Evolutionary conservation across 2,888 invertebrate species (phyloP), one percentile per base, ranked within the genome.

Genomic region (Stictocephala bisonia): DNA sequence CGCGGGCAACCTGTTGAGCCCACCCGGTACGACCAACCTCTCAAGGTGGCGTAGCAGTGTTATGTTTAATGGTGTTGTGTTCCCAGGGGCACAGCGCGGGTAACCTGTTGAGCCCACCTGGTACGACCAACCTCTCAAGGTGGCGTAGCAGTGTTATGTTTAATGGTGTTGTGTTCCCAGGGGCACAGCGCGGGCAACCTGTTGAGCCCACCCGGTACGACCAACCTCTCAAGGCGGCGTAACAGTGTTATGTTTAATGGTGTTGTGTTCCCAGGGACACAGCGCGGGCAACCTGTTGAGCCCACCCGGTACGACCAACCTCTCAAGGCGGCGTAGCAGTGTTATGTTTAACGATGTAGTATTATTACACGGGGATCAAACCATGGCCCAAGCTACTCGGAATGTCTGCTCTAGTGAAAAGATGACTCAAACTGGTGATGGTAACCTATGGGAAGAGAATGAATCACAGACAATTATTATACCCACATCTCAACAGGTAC

Each of bases 211-310:
- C 92, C 93, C 29, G 89, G 90, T 68, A 86, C 89, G 72, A 89
- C 91, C 35, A 79, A 77, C 66, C 74, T 77, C 64, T 76, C 76
- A 48, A 87, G 91, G 18, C 88, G 94, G 18, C 87, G 93, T 29
- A 94, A 94, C 44, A 93, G 93, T 77, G 95, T 95, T 75, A 94
- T 94, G 93, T 95, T 95, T 85, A 94, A 93, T 81, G 94, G 94
- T 82, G 92, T 93, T 35, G 91, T 94, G n/a, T 86, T 94, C 48
- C 11, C 56, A 72, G 72, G 56, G 56, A 11, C 68, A 50, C 26
- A 58, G 41, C 1, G 53, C 64, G 13, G 67, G 51, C 26, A 66
- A 64, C 75, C 86, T 93, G 66, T 85, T 93, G 67, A 92, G 92
- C 78, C 93, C 93, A 51, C 92, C 93, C 29, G 89, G 90, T 68